These are phyloP conservation scores for Ctenomys sociabilis DNA, from an alignment of 2,113 vertebrate species.

Conservation along the genomic window DNA sequence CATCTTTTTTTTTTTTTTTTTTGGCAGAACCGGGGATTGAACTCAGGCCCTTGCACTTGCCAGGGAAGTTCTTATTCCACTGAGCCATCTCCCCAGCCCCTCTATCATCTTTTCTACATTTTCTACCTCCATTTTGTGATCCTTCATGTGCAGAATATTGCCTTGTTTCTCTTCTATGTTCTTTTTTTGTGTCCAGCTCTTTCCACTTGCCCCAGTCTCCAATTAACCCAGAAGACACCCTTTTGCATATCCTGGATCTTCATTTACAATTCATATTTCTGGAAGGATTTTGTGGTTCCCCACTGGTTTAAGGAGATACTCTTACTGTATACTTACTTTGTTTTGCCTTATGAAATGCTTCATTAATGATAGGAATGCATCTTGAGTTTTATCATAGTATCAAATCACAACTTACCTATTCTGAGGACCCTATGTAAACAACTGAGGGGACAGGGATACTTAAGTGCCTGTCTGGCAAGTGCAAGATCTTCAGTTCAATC, in stretches of 20 bases:
- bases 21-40: no score
- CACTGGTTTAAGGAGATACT: neutral
- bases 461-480: no score
- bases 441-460: no score
- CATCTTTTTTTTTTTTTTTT: no score
- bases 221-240: neutral
- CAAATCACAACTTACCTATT: neutral
- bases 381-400: neutral
- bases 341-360: neutral
- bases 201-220: rapidly evolving
- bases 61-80: no score
- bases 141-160: neutral
- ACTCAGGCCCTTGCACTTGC: no score
- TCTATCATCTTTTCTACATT: neutral
- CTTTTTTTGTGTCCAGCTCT: neutral
- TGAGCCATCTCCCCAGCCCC: no score
- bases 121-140: neutral
- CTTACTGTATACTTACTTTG: neutral
- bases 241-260: neutral
- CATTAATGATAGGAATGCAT: neutral
- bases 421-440: neutral
- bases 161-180: neutral
- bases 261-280: neutral
- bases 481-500: no score
- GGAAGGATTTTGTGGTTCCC: neutral